phyloP scores from a whole-genome alignment of 2,113 vertebrate genomes.

The Phaetusa simplex region DNA sequence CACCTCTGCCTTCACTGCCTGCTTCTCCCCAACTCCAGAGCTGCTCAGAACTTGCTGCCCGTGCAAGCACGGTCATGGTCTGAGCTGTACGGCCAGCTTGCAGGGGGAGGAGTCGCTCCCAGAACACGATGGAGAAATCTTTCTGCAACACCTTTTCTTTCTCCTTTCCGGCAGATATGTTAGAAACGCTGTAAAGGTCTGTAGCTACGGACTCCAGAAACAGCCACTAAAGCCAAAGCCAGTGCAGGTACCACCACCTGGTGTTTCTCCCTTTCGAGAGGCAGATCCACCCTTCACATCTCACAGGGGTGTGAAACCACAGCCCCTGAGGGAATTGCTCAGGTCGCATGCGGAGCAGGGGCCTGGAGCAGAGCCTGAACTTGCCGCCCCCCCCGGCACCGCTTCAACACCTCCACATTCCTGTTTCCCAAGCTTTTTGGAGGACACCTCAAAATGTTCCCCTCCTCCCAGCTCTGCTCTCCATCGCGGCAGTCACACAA shows the following conservation, averaged over 20 bases:
- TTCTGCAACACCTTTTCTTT: neutral
- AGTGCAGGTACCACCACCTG: neutral
- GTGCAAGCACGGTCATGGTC: neutral
- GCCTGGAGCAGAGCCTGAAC: neutral
- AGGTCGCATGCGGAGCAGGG: neutral
- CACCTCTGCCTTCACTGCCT: neutral
- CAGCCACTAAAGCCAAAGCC: neutral
- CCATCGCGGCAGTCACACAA: neutral
- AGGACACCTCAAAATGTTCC: accelerated
- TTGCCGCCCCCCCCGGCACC: accelerated
- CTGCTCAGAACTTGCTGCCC: neutral
- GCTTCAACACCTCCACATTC: neutral
- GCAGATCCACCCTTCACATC: neutral
- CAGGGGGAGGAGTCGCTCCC: neutral
- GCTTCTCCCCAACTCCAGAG: neutral
- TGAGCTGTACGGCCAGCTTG: neutral
- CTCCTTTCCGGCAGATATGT: neutral
- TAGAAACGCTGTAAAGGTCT: neutral
- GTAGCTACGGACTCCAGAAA: neutral
- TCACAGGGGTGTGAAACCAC: neutral
- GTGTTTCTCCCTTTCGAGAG: neutral
- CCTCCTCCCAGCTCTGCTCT: neutral
- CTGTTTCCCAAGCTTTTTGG: neutral
- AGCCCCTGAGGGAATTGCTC: neutral
- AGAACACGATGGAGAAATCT: neutral